Base-by-base conservation (phyloP, 2,888 invertebrate species). In the Ophion obscuratus region DNA sequence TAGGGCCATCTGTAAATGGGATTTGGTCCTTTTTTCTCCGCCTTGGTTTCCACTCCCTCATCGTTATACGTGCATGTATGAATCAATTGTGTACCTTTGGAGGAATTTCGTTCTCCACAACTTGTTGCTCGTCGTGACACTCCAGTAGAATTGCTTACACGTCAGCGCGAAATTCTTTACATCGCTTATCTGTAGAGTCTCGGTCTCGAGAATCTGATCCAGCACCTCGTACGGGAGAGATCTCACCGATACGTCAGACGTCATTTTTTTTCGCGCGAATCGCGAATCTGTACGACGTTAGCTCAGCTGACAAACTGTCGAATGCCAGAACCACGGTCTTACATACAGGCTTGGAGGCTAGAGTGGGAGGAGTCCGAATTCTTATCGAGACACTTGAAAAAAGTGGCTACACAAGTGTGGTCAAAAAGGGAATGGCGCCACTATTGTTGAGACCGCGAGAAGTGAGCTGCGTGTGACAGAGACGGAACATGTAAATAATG, bases 81-180 rank as follows among this genome's bases (percentile, higher is more conserved):
- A 9, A 20, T 10, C 10, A 57, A 20, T 87, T 7, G 27, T 71
- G 14, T 92, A 95, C 95, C 93, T 94, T 89, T 94, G 93, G 75
- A 94, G 92, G 88, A 94, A 94, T 89, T 95, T 95, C 0, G 91
- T 92, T 86, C 93, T 94, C 95, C 95, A 95, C 17, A 95, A 91
- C 86, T 93, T 93, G 87, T 94, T 95, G 87, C 94, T 95, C 70
- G 94, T 94, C 67, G 92, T 92, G 2, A 96, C 93, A 75, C 95
- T 90, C 83, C 94, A 93, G 88, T 95, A 92, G 82, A 95, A 95
- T 59, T 94, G 94, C 89, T 94, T 95, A 92, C 95, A 96, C 24
- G 96, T 95, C 74, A 93, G 89, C 27, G 95, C 94, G 88, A 96
- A 95, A 90, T 94, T 94, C 17, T 95, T 83, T 66, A 96, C 94